phyloP scores from a whole-genome alignment of 2,113 vertebrate genomes.

The Phyllostomus hastatus region DNA sequence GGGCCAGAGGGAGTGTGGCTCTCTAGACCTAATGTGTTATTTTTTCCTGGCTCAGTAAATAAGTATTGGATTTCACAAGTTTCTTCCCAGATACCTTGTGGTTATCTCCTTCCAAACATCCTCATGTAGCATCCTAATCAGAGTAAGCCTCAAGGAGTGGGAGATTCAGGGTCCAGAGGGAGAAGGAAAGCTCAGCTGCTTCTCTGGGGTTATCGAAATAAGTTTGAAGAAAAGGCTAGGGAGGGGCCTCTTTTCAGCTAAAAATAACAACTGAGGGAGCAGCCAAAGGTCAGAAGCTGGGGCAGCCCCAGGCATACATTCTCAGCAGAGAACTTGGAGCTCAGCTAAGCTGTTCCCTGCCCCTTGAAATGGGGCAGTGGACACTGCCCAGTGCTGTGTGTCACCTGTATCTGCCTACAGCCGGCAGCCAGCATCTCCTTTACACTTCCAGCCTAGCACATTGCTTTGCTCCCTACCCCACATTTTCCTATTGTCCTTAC shows the following conservation, averaged over 20 bases:
- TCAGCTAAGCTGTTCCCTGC: not conserved
- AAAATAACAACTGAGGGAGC: constrained; percentile 8
- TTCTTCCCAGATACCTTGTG: not conserved
- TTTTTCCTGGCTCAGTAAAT: not conserved
- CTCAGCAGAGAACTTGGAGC: not conserved
- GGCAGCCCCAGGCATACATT: not conserved
- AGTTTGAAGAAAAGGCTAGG: not conserved
- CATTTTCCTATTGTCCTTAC: not conserved
- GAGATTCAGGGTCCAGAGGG: not conserved
- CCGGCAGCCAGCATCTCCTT: not conserved
- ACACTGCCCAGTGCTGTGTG: not conserved
- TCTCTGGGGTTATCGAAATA: not conserved
- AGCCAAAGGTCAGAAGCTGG: not conserved
- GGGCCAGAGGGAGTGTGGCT: not conserved
- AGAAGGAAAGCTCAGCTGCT: not conserved
- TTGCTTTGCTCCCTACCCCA: no score
- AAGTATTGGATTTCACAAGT: constrained; percentile 20
- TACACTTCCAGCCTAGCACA: not conserved
- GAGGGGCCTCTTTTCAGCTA: not conserved
- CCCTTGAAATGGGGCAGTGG: not conserved
- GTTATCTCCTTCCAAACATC: not conserved
- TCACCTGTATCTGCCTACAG: not conserved
- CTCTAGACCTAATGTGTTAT: not conserved
- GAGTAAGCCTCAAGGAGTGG: not conserved
- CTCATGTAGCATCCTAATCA: not conserved